Evolutionary conservation across 2,113 vertebrate species (phyloP), one percentile per base, ranked within the genome.

Genomic region (Loxodonta africana): DNA sequence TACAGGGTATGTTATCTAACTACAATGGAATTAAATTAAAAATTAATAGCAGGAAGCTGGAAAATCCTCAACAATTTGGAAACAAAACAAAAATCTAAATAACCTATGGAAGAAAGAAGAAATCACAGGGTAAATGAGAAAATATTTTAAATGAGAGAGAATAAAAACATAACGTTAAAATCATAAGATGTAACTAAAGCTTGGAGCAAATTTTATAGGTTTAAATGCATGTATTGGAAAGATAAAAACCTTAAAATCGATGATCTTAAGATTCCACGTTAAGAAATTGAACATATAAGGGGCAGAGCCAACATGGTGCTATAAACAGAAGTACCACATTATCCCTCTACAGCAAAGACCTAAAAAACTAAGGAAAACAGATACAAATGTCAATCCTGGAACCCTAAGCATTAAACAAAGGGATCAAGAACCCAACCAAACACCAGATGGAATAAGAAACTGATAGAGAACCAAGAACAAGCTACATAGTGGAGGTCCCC

Each of bases 31-130:
- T 88, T 88, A 95, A 82, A 51, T 81, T 88, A 90, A 30, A 92
- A 92, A 84, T 6, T 8, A 46, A 33, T 88, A 97, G 84, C 12
- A 71, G 51, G 91, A 71, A 37, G 5, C 28, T 91, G 23, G 57
- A 77, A 95, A 78, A 53, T 69, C 8, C 30, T 91, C 46, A 91
- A 82, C 51, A 73, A 69, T 76, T 63, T 80, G 28, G 28, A 65
- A 91, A 69, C 65, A 87, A 86, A 91, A 69, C 62, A 87, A 86
- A 93, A 44, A 62, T 73, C 33, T 93, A 86, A 76, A 83, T 82
- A 92, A 88, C 18, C 44, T 53, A 71, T 65, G 26, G 44, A 83
- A 85, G 10, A 84, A 77, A 33, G 1, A 30, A 88, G 71, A 85
- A 83, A 80, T 46, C 53, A 57, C 53, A 57, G 53, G 11, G 53